Base-by-base conservation (phyloP, 2,113 vertebrate species). In the Prietella phreatophila region DNA sequence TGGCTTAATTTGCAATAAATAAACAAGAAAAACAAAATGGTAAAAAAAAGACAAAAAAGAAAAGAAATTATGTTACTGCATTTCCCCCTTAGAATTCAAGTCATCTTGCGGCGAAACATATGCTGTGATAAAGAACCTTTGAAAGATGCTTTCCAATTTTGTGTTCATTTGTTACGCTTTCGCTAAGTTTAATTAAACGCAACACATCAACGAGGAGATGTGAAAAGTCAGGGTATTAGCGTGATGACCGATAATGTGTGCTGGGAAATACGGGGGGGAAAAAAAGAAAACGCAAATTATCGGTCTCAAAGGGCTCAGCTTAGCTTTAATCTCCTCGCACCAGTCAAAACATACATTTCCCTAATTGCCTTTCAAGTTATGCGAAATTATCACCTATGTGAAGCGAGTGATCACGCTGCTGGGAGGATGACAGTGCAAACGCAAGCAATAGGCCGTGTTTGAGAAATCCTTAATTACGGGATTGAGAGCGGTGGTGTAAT, bases 341-440 rank as follows among this genome's bases (percentile, higher is more conserved):
- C 94, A 90, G 86, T 90, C 86, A 90, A 82, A 87, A 90, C 85
- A 88, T 87, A 92, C 91, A 92, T 93, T 95, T 94, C 91, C 88
- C 93, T 96, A 96, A 95, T 95, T 95, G 93, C 94, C 93, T 95
- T 93, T 95, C 93, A 95, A 95, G 84, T 94, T 93, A 93, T 92
- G 93, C 90, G 86, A 95, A 95, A 95, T 94, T 92, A 95, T 92
- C 92, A 92, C 93, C 93, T 92, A 93, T 87, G 69, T 89, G 92
- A 92, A 89, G 94, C 90, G 93, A 93, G 93, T 91, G 92, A 94
- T 93, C 91, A 89, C 88, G 88, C 91, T 90, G 85, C 84, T 84
- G 89, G 90, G 90, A 89, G 93, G 88, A 93, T 91, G 92, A 33
- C 85, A 90, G 87, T 25, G 86, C 90, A 76, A 15, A 78, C 5